phyloP scores from a whole-genome alignment of 2,888 invertebrate genomes.

The Oscheius sp. region DNA sequence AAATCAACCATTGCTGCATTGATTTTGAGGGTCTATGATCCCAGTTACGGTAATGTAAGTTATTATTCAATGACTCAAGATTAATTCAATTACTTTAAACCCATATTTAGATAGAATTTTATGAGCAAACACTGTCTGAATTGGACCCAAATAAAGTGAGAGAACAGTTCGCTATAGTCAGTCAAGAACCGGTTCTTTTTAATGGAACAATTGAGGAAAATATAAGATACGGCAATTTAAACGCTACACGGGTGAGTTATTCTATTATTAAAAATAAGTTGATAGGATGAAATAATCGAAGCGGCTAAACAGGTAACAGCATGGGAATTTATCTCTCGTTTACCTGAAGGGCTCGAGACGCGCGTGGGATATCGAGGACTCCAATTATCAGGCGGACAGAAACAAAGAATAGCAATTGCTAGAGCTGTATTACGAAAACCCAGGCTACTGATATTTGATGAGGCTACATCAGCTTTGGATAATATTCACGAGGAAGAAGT shows the following conservation, averaged over 20 bases:
- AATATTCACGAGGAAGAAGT: conserved; percentile 67
- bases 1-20: conserved; percentile 67
- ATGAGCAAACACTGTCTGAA: conserved; percentile 68
- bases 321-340: conserved; percentile 65
- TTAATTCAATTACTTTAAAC: background rate
- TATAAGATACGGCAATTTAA: conserved; percentile 64
- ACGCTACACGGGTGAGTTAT: conserved; percentile 52
- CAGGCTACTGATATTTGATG: conserved; percentile 57
- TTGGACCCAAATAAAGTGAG: conserved; percentile 70
- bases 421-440: conserved; percentile 57
- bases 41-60: conserved; percentile 56
- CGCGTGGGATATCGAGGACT: conserved; percentile 66
- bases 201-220: conserved; percentile 68
- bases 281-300: conserved; percentile 62
- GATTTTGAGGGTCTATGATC: conserved; percentile 67
- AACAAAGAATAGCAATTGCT: conserved; percentile 67
- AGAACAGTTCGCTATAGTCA: conserved; percentile 71
- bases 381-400: conserved; percentile 62
- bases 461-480: conserved; percentile 67
- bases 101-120: conserved; percentile 64
- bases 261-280: background rate
- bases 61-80: no score
- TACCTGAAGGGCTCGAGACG: conserved; percentile 68
- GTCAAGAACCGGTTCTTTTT: conserved; percentile 71
- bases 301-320: conserved; percentile 67